These are phyloP conservation scores for Sarcophaga rosellei DNA, from an alignment of 2,888 invertebrate genomes.

Conservation along the genomic window DNA sequence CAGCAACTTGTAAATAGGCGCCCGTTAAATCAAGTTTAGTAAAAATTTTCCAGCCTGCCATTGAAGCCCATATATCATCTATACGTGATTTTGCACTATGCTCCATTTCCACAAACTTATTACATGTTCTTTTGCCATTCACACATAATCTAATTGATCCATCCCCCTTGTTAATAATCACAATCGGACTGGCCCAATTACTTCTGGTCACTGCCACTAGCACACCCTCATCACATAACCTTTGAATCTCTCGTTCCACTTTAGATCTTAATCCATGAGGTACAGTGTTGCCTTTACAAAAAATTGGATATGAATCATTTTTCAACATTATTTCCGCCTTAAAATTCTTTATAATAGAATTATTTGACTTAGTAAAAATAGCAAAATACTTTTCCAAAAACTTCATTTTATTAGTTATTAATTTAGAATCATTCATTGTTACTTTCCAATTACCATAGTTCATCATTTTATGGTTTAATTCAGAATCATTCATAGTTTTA, in stretches of 20 bases:
- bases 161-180: conserved; percentile 72
- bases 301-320: conserved; percentile 49
- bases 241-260: conserved; percentile 50
- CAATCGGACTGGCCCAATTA: conserved; percentile 73
- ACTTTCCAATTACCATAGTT: not conserved
- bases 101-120: conserved; percentile 68
- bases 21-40: conserved; percentile 47
- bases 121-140: conserved; percentile 73
- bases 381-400: conserved; percentile 50
- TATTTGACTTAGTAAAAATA: conserved; percentile 42
- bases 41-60: conserved; percentile 61
- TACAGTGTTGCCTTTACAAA: conserved; percentile 46
- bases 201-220: conserved; percentile 68
- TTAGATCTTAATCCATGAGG: conserved; percentile 45
- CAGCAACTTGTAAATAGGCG: conserved; percentile 34
- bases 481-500: conserved; percentile 17
- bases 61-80: conserved; percentile 57
- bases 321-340: conserved; percentile 58
- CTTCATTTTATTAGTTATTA: conserved; percentile 27
- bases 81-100: conserved; percentile 71
- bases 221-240: conserved; percentile 63
- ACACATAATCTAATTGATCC: conserved; percentile 73
- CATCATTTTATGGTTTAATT: not conserved
- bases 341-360: conserved; percentile 44
- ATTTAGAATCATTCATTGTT: conserved; percentile 20